Conservation (phyloP, 2,113 vertebrate genomes). For the Caloenas nicobarica region DNA sequence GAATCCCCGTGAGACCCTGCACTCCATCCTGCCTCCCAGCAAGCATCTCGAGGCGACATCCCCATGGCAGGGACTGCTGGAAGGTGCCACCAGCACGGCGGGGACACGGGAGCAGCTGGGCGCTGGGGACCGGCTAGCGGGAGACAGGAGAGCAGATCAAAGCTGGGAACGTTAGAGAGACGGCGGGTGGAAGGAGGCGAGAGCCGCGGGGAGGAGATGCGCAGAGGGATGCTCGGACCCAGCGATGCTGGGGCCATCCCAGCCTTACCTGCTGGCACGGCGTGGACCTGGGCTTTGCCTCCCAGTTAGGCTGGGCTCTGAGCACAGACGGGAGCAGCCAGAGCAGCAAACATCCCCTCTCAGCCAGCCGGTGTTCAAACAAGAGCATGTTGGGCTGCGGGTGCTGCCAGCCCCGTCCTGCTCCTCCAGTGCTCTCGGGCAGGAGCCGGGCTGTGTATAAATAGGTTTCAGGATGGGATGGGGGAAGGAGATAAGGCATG, state of each 20-base stretch:
- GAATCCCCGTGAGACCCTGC: not conserved
- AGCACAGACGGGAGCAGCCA: constrained; percentile 22
- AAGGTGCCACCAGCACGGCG: not conserved
- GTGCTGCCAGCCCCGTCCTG: not conserved
- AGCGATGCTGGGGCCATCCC: not conserved
- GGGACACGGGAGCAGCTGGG: not conserved
- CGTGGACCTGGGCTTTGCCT: not conserved
- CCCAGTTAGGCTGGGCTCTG: not conserved
- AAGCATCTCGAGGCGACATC: not conserved
- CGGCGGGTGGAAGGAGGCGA: not conserved
- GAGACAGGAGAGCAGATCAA: not conserved
- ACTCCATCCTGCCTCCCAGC: not conserved
- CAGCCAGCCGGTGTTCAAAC: not conserved
- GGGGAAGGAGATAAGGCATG: constrained; percentile 62
- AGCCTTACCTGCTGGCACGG: constrained; percentile 59
- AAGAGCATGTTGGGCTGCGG: constrained; percentile 38
- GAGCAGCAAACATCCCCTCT: constrained; percentile 17
- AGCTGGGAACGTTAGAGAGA: not conserved
- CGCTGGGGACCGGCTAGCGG: not conserved
- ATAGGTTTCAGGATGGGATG: constrained; percentile 35
- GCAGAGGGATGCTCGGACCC: not conserved
- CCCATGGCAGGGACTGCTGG: not conserved
- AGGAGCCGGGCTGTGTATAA: constrained; percentile 32
- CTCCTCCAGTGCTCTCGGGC: not conserved
- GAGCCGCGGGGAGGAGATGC: not conserved